Base-by-base conservation (phyloP, 2,113 vertebrate genomes). In the Coptodon rendalli region DNA sequence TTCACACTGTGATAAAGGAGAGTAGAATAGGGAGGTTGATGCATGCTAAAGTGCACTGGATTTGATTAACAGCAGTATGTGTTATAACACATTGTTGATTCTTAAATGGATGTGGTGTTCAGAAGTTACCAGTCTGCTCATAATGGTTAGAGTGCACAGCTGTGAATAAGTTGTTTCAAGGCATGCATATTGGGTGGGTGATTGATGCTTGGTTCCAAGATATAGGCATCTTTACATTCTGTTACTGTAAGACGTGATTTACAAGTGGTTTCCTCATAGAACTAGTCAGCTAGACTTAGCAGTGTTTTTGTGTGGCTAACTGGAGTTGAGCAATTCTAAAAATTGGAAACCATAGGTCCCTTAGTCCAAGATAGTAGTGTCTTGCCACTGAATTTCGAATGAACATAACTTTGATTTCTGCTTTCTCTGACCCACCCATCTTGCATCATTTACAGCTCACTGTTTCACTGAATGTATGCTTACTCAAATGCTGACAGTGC, bases 401-500 rank as follows among this genome's bases (percentile, higher is more conserved):
- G 43, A 80, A 57, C 50, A 80, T 48, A 50, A 48, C 27, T 83
- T 68, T 50, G 36, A 68, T 81, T 24, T 80, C 84, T 66, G 31
- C 38, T 63, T 78, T 80, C 31, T 61, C 34, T 73, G 80, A 53
- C 83, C 52, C 61, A 48, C 80, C 40, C 73, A 73, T 54, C 16
- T 50, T 80, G 52, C 57, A 80, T 22, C 61, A 43, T 88, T 89
- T 91, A 81, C 87, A 89, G 79, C 66, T 84, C 81, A 91, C 80
- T 84, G 84, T 87, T 89, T 89, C 54, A 92, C 89, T 91, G 89
- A 87, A 90, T 80, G 90, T 93, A 94, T 92, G 92, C 93, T 94
- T 92, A 89, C 89, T 94, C 76, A 56, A 89, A 86, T 89, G 95
- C 96, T 96, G 95, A 96, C 95, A 85, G 88, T 94, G 92, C 94